Evolutionary conservation across 2,888 invertebrate species (phyloP).

Genomic region (Aporophyla lueneburgensis): DNA sequence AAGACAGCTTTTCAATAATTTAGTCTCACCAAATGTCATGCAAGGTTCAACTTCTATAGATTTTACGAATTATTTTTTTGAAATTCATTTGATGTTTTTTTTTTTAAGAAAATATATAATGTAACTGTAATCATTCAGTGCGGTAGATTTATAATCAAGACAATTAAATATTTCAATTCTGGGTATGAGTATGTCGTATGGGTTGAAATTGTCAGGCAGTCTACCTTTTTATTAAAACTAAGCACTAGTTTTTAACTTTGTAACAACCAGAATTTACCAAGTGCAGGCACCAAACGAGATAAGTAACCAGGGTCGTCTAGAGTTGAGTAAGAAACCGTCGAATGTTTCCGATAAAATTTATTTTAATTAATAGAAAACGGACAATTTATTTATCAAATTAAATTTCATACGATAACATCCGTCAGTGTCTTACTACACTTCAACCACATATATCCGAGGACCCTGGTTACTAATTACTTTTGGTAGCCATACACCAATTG

Average conservation of each 20-base stretch:
- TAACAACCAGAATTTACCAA: neutral
- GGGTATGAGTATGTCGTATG: slow-evolving; percentile 29
- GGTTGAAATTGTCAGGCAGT: slow-evolving; percentile 17
- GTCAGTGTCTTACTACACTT: too few species aligned
- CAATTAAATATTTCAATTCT: neutral
- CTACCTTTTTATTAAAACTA: slow-evolving; percentile 32
- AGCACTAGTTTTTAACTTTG: slow-evolving; percentile 20
- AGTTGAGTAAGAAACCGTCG: too few species aligned
- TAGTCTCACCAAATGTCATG: neutral
- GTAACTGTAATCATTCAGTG: neutral
- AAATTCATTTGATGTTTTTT: neutral
- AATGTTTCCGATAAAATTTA: too few species aligned
- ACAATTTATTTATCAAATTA: too few species aligned
- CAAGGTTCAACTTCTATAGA: neutral
- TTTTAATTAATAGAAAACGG: too few species aligned
- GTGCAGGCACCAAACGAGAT: neutral
- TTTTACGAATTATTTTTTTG: neutral
- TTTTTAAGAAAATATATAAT: neutral
- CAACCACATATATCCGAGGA: too few species aligned
- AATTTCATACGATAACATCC: too few species aligned
- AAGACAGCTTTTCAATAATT: neutral
- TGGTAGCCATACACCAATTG: neutral
- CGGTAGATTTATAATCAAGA: neutral
- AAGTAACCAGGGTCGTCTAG: too few species aligned
- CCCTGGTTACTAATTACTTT: too few species aligned